These are phyloP conservation scores for Thalassarche chlororhynchos DNA, from an alignment of 2,113 vertebrate species.

Conservation along the genomic window DNA sequence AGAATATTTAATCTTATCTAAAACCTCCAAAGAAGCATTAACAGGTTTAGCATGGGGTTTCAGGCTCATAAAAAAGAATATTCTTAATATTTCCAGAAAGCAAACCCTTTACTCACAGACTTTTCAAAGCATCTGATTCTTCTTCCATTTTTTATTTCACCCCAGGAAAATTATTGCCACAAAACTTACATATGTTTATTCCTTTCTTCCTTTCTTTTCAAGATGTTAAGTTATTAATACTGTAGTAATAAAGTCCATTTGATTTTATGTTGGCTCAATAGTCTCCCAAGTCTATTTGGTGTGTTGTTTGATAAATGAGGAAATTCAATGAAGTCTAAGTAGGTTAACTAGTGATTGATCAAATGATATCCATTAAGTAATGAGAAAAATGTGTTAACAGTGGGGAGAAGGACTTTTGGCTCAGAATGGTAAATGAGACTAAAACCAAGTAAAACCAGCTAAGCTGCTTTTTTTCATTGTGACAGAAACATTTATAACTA, in stretches of 20 bases:
- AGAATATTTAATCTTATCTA: not conserved
- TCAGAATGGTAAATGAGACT: not conserved
- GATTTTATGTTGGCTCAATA: not conserved
- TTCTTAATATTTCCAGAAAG: not conserved
- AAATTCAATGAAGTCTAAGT: not conserved
- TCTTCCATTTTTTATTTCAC: not conserved
- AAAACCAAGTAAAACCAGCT: conserved; percentile 2
- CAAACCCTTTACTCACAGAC: not conserved
- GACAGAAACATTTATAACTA: not conserved
- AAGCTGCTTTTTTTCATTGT: not conserved
- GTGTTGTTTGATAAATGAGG: not conserved
- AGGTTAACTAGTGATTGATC: conserved; percentile 11
- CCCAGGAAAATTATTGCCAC: not conserved
- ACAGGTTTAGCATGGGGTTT: not conserved
- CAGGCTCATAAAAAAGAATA: not conserved
- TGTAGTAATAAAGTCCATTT: not conserved
- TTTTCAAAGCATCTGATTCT: not conserved
- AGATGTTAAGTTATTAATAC: not conserved
- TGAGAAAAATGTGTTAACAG: not conserved
- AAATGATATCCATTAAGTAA: not conserved
- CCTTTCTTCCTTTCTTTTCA: not conserved
- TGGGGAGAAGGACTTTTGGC: not conserved
- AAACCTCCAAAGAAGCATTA: not conserved
- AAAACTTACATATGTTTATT: not conserved
- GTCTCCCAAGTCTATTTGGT: not conserved